A percentile compares a stretch with the other conserved stretches of the same genome.
These are phyloP conservation scores for Oxytorus armatus DNA, from an alignment of 2,888 invertebrate genomes.

Conservation along the genomic window DNA sequence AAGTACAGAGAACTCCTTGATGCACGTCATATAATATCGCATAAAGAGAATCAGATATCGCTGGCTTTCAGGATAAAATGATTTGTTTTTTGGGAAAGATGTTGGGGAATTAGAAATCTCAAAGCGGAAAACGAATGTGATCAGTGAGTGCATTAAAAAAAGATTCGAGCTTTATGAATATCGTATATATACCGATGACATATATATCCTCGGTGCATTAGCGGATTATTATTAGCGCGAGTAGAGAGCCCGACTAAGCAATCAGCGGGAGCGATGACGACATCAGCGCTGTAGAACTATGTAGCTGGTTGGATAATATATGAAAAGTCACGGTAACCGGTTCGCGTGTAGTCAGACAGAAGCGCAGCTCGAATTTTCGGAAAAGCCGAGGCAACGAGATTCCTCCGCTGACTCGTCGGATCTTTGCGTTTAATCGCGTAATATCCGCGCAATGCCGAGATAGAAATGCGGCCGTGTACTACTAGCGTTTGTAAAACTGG, in stretches of 20 bases:
- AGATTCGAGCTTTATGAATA: conserved; percentile 25
- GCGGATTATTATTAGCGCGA: conserved; percentile 50
- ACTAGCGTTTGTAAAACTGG: conserved; percentile 47
- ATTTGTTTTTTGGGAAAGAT: neutral
- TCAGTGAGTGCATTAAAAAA: conserved; percentile 25
- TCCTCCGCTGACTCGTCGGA: conserved; percentile 55
- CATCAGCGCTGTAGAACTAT: conserved; percentile 23
- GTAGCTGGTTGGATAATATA: neutral
- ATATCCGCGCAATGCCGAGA: conserved; percentile 21
- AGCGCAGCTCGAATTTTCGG: conserved; percentile 26
- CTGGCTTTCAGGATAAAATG: neutral
- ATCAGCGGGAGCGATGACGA: conserved; percentile 21
- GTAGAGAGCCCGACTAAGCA: conserved; percentile 44
- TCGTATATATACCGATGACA: conserved; percentile 1
- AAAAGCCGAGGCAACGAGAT: conserved; percentile 43
- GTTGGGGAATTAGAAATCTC: neutral
- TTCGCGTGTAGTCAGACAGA: conserved; percentile 1
- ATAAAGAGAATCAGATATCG: neutral
- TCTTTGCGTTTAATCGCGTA: conserved; percentile 59
- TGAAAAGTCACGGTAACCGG: neutral
- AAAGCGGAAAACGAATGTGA: conserved; percentile 21
- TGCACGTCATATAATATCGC: conserved; percentile 3
- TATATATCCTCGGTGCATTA: conserved; percentile 38
- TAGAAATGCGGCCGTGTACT: conserved; percentile 10
- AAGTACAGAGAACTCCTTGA: neutral